Conservation (phyloP, 2,797 vertebrate species). For the Borostomias antarcticus region DNA sequence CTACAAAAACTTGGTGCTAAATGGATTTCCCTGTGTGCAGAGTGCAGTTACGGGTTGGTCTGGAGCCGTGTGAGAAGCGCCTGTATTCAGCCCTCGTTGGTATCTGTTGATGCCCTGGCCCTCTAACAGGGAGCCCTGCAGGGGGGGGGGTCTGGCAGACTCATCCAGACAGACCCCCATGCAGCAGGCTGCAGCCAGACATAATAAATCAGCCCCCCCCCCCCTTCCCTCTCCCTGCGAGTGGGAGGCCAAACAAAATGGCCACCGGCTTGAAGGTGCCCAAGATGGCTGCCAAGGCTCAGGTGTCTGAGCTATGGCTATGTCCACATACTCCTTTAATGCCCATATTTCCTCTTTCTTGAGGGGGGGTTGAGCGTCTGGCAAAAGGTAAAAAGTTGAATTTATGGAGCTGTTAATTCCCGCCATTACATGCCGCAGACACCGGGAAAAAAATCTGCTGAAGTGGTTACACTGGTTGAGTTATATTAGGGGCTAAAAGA, state of each 20-base stretch:
- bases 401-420: slow-evolving; percentile 79
- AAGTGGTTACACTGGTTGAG: slow-evolving; percentile 66
- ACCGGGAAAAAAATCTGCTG: slow-evolving; percentile 53
- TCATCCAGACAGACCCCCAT: slow-evolving; percentile 51
- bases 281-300: slow-evolving; percentile 69
- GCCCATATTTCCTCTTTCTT: slow-evolving; percentile 64
- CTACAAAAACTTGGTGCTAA: neutral
- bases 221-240: slow-evolving; percentile 38
- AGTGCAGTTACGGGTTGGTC: neutral
- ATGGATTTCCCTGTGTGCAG: neutral
- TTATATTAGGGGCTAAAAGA: slow-evolving; percentile 66
- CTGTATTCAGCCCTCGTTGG: neutral
- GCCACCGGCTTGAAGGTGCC: slow-evolving; percentile 62
- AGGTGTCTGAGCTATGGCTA: slow-evolving; percentile 66
- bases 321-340: slow-evolving; percentile 66
- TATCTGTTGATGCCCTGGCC: slow-evolving; percentile 37
- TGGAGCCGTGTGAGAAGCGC: neutral
- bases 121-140: slow-evolving; percentile 57
- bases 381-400: slow-evolving; percentile 60
- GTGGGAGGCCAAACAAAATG: slow-evolving; percentile 67
- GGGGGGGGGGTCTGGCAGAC: slow-evolving; percentile 62
- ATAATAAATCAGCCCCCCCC: slow-evolving; percentile 67
- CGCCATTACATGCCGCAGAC: slow-evolving; percentile 64
- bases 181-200: slow-evolving; percentile 67
- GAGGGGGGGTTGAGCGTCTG: slow-evolving; percentile 47